phyloP scores from a whole-genome alignment of 1,140 invertebrate species.

The Marisa cornuarietis region DNA sequence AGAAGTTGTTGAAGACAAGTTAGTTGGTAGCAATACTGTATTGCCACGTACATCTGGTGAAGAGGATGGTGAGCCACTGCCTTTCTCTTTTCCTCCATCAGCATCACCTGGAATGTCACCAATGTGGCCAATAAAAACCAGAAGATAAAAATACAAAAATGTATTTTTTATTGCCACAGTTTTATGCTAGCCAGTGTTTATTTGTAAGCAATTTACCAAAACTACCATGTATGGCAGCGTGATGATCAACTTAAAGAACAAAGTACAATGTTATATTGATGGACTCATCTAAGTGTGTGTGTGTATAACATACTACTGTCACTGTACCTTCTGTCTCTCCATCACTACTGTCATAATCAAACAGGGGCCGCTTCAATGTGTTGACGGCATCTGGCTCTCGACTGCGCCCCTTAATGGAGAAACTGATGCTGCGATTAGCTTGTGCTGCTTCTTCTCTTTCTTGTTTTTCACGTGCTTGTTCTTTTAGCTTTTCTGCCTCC shows the following conservation, averaged over 20 bases:
- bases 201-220: too few relatives aligned
- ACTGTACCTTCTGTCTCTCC: constrained; percentile 37
- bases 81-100: background rate
- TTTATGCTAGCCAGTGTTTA: too few relatives aligned
- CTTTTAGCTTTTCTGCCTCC: constrained; percentile 19
- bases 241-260: too few relatives aligned
- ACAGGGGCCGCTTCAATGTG: constrained; percentile 49
- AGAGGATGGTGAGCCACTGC: constrained; percentile 22
- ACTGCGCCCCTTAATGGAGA: constrained; percentile 63
- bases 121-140: too few relatives aligned
- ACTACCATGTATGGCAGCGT: too few relatives aligned
- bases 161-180: too few relatives aligned
- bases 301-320: too few relatives aligned
- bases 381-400: constrained; percentile 54
- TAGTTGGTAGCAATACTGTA: constrained; percentile 28
- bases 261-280: too few relatives aligned
- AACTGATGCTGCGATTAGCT: constrained; percentile 56
- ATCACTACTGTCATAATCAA: constrained; percentile 61
- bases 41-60: background rate
- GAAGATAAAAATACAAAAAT: too few relatives aligned
- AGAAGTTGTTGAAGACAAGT: background rate
- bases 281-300: too few relatives aligned
- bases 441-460: constrained; percentile 23
- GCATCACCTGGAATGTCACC: background rate
- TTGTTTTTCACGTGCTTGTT: constrained; percentile 21